phyloP scores from a whole-genome alignment of 1,140 invertebrate genomes.

The Ctenoplectra terminalis region DNA sequence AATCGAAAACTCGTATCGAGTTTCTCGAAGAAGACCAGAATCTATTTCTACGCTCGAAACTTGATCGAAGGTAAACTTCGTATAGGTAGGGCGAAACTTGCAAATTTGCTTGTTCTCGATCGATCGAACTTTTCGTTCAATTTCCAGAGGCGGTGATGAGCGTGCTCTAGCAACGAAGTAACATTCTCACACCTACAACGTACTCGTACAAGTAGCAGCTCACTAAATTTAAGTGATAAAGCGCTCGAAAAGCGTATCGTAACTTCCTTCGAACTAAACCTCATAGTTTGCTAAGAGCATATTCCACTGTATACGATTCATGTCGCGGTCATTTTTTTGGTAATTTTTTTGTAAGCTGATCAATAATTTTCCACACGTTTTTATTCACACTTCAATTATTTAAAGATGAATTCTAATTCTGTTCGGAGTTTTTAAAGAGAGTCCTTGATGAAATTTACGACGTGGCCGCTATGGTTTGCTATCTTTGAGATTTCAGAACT shows the following conservation, averaged over 20 bases:
- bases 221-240: neutral
- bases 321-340: too few species aligned
- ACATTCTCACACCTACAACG: neutral
- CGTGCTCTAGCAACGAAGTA: neutral
- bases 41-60: neutral
- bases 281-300: neutral
- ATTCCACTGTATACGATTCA: too few species aligned
- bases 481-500: too few species aligned
- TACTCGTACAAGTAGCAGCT: neutral
- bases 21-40: neutral
- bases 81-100: neutral
- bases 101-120: conserved; percentile 10
- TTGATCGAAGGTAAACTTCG: neutral
- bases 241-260: neutral
- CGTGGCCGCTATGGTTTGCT: too few species aligned
- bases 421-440: too few species aligned
- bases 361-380: too few species aligned
- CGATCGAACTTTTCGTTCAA: conserved; percentile 19
- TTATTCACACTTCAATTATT: too few species aligned
- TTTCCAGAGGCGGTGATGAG: conserved; percentile 4
- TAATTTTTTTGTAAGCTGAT: too few species aligned
- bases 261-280: neutral
- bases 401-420: too few species aligned
- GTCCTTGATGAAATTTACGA: too few species aligned
- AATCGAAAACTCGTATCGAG: neutral